phyloP scores from a whole-genome alignment of 2,888 invertebrate species.

The Hipparchia sbordonii region DNA sequence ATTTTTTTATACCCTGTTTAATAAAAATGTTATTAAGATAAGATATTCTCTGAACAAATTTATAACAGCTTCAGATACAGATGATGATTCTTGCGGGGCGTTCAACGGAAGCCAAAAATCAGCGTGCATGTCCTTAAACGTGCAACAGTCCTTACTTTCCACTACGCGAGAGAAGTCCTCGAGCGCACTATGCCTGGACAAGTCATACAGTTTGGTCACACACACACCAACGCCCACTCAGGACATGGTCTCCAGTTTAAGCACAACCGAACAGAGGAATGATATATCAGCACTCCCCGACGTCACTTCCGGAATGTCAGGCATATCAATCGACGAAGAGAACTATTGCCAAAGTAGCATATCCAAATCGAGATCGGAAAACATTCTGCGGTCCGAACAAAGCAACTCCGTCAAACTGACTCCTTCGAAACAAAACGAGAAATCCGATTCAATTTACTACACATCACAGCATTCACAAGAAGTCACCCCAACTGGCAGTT shows the following conservation, averaged over 20 bases:
- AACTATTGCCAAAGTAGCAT: constrained; percentile 75
- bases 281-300: constrained; percentile 75
- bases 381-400: constrained; percentile 75
- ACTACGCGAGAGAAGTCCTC: constrained; percentile 75
- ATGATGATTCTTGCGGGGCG: constrained; percentile 77
- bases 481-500: constrained; percentile 70
- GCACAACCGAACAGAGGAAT: constrained; percentile 76
- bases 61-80: constrained; percentile 69
- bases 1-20: no score
- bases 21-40: no score
- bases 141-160: constrained; percentile 70
- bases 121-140: constrained; percentile 73
- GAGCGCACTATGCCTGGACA: constrained; percentile 76
- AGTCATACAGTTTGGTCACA: constrained; percentile 74
- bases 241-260: constrained; percentile 80
- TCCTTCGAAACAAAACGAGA: constrained; percentile 59
- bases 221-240: constrained; percentile 80
- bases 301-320: constrained; percentile 77
- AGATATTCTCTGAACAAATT: neutral
- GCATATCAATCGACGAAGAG: constrained; percentile 78
- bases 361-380: constrained; percentile 77
- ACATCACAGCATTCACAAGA: constrained; percentile 78
- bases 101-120: constrained; percentile 79
- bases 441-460: constrained; percentile 77
- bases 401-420: constrained; percentile 55